Conservation (phyloP, 2,888 invertebrate genomes). For the Dione vanillae region DNA sequence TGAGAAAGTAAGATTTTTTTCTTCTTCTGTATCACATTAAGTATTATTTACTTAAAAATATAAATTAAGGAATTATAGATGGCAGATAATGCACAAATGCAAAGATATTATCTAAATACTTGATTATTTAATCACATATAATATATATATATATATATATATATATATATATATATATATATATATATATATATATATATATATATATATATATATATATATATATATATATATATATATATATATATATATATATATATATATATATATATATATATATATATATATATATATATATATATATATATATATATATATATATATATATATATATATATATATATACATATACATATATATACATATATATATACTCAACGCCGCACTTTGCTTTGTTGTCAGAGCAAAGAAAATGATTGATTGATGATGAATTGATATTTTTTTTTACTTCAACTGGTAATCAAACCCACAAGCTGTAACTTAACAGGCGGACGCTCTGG, state of each 20-base stretch:
- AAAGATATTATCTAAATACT: no score
- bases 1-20: slow-evolving; percentile 54
- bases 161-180: no score
- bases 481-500: not conserved
- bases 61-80: no score
- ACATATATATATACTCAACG: not conserved
- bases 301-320: not conserved
- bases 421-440: not conserved
- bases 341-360: not conserved
- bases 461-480: not conserved
- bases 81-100: no score
- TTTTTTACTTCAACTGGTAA: not conserved
- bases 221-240: not conserved
- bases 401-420: not conserved
- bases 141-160: no score
- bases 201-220: slow-evolving; percentile 3
- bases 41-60: no score
- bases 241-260: no score
- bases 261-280: no score
- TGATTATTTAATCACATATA: no score
- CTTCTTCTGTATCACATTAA: no score
- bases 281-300: no score
- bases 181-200: not conserved
- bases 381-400: not conserved
- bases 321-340: not conserved